Percentiles rank a stretch among this genome's conserved stretches.
Conservation (phyloP, 2,113 vertebrate genomes). For the Mesoclemmys tuberculata region DNA sequence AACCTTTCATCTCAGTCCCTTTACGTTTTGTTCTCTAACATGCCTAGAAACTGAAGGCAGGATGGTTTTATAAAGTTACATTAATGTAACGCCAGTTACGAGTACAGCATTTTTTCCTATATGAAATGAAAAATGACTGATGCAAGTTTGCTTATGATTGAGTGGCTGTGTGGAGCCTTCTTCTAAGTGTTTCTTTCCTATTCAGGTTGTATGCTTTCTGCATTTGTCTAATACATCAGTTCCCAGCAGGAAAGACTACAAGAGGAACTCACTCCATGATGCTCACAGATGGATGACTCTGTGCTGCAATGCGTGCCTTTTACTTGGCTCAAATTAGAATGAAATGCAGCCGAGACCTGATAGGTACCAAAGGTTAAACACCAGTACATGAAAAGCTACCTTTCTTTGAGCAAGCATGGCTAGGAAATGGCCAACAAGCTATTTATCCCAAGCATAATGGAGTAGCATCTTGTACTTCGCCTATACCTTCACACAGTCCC, state of each 20-base stretch:
- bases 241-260: neutral
- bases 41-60: neutral
- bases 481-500: fast-evolving
- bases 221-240: neutral
- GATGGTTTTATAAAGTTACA: neutral
- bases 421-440: neutral
- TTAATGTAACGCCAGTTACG: fast-evolving
- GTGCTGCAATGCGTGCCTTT: neutral
- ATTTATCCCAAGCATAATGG: neutral
- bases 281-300: neutral
- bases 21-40: neutral
- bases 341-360: neutral
- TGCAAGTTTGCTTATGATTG: fast-evolving
- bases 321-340: neutral
- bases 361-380: neutral
- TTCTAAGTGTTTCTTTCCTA: neutral
- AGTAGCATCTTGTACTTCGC: neutral
- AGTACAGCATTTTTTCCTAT: neutral
- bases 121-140: fast-evolving
- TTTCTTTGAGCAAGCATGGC: neutral
- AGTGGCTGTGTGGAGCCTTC: fast-evolving
- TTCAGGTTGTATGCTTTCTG: fast-evolving
- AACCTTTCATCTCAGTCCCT: neutral
- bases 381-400: neutral
- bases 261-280: neutral